Base-by-base conservation (phyloP, 1,140 invertebrate genomes). In the Drosophila subpulchrella region DNA sequence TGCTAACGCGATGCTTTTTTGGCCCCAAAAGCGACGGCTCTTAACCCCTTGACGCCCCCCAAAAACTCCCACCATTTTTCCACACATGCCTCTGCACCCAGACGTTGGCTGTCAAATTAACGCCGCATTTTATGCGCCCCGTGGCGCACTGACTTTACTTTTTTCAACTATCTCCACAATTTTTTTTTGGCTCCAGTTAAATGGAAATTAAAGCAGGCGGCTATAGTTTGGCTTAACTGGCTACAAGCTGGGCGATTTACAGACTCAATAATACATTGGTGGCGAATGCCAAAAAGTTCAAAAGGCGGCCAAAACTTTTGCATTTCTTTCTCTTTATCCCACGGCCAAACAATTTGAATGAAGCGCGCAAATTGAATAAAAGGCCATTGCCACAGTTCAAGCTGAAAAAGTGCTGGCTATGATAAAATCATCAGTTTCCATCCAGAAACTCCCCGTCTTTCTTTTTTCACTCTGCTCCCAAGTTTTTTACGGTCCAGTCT, bases 361-460 rank as follows among this genome's bases (percentile, higher is more conserved):
- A 58, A 78, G 59, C 79, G 48, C 73, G 50, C 79, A 82, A 82
- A 82, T 83, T 83, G 80, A 82, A 82, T 83, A 82, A 82, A 82
- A 70, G 70, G 75, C 46, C 80, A 82, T 78, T 59, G 68, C 74
- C 79, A 61, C 63, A 78, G 80, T 67, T 82, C 75, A 82, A 82
- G 80, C 80, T 68, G 68, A 83, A 83, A 82, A 82, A 83, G 58
- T 82, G 80, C 74, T 78, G 80, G 79, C 62, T 48, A 70, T 83
- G 80, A 82, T 82, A 82, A 82, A 82, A 81, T 82, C 79, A 82
- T 81, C 74, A 81, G 79, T 70, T 81, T 72, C 48, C 74, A 54
- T 39, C 51, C 66, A n/a, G 32, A 6, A 38, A 41, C 36, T 60
- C 51, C 53, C 41, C 15, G 5, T 30, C 53, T 44, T 47, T 39